A percentile compares a stretch with the other conserved stretches of the same genome.
These are phyloP conservation scores for Hippolais icterina DNA, from an alignment of 2,113 vertebrate species.

Conservation along the genomic window DNA sequence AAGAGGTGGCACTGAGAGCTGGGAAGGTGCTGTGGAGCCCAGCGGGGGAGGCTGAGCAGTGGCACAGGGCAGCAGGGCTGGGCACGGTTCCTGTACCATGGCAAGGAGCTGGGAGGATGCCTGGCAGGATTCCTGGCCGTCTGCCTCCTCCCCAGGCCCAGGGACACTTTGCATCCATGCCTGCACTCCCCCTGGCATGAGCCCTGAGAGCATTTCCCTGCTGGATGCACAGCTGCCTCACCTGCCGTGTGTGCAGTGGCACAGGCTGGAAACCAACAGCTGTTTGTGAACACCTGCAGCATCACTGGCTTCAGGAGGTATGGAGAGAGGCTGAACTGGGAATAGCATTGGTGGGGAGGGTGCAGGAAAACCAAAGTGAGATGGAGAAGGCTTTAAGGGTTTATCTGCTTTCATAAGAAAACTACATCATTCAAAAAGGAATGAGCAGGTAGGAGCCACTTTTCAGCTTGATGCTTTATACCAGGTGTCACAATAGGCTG, in stretches of 20 bases:
- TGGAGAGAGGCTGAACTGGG: neutral
- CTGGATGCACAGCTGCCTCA: neutral
- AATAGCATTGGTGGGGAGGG: accelerated
- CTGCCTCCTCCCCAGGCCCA: neutral
- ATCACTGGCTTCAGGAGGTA: accelerated
- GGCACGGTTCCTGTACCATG: neutral
- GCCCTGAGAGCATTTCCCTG: neutral
- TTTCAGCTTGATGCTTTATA: neutral
- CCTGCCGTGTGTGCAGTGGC: neutral
- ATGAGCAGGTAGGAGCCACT: neutral
- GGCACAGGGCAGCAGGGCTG: neutral
- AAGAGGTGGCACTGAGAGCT: neutral
- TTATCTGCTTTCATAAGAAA: neutral
- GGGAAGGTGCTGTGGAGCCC: neutral
- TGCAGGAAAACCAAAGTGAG: neutral
- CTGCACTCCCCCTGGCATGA: neutral
- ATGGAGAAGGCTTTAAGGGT: neutral
- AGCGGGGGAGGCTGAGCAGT: neutral
- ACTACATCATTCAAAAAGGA: neutral
- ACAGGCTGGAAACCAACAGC: neutral
- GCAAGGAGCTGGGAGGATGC: neutral
- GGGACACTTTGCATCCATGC: accelerated
- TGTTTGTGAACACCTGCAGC: neutral
- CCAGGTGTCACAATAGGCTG: neutral
- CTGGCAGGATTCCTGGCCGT: neutral